These are phyloP conservation scores for Scalopus aquaticus DNA, from an alignment of 2,113 vertebrate genomes.

Conservation along the genomic window DNA sequence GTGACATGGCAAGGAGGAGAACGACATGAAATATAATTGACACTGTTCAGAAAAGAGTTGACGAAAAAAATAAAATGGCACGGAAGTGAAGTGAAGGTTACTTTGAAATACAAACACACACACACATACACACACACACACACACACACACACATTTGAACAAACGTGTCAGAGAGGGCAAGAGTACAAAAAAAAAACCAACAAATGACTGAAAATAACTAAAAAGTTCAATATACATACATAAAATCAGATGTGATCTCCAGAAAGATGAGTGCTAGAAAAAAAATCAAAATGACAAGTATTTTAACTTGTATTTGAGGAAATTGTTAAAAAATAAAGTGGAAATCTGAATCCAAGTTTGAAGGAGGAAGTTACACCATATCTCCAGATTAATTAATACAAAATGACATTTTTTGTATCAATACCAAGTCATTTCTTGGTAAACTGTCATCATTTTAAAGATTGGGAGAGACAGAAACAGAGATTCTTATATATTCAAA, in stretches of 20 bases:
- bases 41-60: not conserved
- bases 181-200: not conserved
- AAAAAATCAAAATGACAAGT: not conserved
- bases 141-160: not conserved
- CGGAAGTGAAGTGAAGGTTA: not conserved
- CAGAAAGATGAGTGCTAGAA: not conserved
- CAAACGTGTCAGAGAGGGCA: not conserved
- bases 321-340: not conserved
- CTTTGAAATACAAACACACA: not conserved
- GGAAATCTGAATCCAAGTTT: not conserved
- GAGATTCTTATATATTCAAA: not conserved
- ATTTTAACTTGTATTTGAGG: not conserved
- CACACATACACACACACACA: not conserved
- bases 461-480: not conserved
- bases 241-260: not conserved
- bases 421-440: not conserved
- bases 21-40: not conserved
- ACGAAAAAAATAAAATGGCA: not conserved
- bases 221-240: not conserved
- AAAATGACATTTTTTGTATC: not conserved
- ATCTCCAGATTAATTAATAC: not conserved
- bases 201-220: not conserved
- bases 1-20: not conserved
- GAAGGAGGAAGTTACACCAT: not conserved
- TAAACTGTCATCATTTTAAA: not conserved